A percentile compares a stretch with the other conserved stretches of the same genome.
phyloP scores from a whole-genome alignment of 2,113 vertebrate genomes.

The Ellobius talpinus region DNA sequence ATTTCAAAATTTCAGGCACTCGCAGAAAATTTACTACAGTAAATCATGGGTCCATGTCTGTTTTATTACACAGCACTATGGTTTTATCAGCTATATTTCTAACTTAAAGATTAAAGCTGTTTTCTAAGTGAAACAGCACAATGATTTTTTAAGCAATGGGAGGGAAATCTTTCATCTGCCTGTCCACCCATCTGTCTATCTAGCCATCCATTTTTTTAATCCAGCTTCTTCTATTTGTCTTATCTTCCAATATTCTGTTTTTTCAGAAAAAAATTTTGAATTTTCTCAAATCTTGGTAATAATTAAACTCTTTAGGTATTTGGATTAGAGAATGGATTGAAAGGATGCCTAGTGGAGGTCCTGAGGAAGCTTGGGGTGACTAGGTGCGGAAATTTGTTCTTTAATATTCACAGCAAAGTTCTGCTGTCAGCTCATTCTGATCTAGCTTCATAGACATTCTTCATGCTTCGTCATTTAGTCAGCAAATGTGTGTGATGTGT shows the following conservation, averaged over 20 bases:
- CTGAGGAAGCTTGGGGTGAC: background rate
- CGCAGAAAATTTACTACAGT: background rate
- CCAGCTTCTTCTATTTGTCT: background rate
- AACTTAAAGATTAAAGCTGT: background rate
- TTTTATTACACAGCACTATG: constrained; percentile 18
- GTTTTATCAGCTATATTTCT: background rate
- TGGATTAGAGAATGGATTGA: background rate
- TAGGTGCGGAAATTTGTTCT: background rate
- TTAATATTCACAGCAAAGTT: background rate
- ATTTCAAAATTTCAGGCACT: constrained; percentile 16
- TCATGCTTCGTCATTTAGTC: background rate
- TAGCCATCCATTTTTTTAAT: background rate
- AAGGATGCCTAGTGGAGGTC: background rate
- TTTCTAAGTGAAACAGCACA: background rate
- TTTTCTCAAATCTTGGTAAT: constrained; percentile 25
- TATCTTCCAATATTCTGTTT: background rate
- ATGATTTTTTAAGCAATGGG: background rate
- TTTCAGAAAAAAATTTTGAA: background rate
- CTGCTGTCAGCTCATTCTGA: background rate
- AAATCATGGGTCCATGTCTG: background rate
- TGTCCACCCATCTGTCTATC: background rate
- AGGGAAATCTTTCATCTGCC: background rate
- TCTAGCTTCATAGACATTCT: background rate
- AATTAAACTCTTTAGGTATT: constrained; percentile 5
- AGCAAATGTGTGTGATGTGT: constrained; percentile 3